These are phyloP conservation scores for Diarsia rubi DNA, from an alignment of 2,888 invertebrate genomes.

Conservation along the genomic window DNA sequence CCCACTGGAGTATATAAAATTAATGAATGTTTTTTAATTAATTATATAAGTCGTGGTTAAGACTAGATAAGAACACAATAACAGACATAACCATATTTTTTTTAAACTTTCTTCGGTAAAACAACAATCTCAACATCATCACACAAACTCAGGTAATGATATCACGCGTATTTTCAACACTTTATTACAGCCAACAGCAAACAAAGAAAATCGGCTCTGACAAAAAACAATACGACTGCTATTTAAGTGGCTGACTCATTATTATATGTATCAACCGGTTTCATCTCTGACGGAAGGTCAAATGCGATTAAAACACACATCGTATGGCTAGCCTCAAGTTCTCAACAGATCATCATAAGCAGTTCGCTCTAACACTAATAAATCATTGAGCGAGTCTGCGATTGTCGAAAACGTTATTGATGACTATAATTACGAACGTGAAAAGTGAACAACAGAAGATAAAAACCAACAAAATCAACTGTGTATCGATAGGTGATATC, in stretches of 20 bases:
- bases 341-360: not conserved
- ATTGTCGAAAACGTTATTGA: not conserved
- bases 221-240: not conserved
- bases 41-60: too few relatives aligned
- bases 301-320: conserved; percentile 24
- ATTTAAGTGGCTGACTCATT: conserved; percentile 6
- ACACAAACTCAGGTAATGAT: conserved; percentile 3
- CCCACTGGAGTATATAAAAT: not conserved
- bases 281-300: conserved; percentile 31
- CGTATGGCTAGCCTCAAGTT: conserved; percentile 1
- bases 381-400: not conserved
- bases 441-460: not conserved
- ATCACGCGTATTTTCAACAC: not conserved
- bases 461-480: not conserved
- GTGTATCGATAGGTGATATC: not conserved
- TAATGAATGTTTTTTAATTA: too few relatives aligned
- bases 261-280: conserved; percentile 5
- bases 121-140: not conserved
- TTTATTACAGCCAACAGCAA: not conserved
- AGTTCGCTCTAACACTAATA: not conserved
- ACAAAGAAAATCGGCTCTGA: conserved; percentile 24
- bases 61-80: not conserved
- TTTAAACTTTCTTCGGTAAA: too few relatives aligned
- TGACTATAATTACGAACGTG: not conserved
- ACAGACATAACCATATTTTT: not conserved